Percentiles rank a stretch among this genome's conserved stretches.
These are phyloP conservation scores for Phoxinus phoxinus DNA, from an alignment of 2,113 vertebrate genomes.

Conservation along the genomic window DNA sequence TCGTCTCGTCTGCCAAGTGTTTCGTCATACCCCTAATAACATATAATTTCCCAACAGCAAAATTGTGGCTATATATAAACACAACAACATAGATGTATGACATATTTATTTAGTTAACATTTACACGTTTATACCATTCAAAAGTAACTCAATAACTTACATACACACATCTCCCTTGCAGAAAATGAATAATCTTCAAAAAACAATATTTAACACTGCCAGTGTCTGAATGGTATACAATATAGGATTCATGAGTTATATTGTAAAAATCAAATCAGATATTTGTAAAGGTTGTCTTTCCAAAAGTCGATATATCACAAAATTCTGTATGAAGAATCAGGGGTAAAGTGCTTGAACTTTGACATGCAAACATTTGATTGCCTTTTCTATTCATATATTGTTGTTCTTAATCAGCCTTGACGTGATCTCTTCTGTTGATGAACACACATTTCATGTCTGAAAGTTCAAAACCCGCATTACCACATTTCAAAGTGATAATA, in stretches of 20 bases:
- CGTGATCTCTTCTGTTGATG: constrained; percentile 84
- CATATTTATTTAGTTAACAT: background rate
- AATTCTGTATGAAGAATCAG: background rate
- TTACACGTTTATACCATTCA: background rate
- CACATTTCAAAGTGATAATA: constrained; percentile 73
- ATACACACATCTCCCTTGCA: background rate
- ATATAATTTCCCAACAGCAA: too few species aligned
- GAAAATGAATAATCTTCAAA: background rate
- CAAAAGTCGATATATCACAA: background rate
- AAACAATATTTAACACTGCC: background rate
- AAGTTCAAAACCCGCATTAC: constrained; percentile 54
- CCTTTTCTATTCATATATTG: constrained; percentile 2
- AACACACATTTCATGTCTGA: constrained; percentile 78
- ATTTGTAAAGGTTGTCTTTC: background rate
- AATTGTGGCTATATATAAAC: too few species aligned
- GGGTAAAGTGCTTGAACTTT: background rate
- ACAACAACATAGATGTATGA: background rate
- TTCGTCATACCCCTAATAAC: too few species aligned
- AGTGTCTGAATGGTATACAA: background rate
- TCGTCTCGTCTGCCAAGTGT: too few species aligned
- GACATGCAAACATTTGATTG: constrained; percentile 8
- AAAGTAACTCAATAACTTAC: constrained; percentile 1
- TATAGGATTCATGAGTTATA: background rate
- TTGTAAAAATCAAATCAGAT: background rate
- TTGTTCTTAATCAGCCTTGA: constrained; percentile 60